Evolutionary conservation across 2,113 vertebrate species (phyloP).

Genomic region (Panthera uncia): DNA sequence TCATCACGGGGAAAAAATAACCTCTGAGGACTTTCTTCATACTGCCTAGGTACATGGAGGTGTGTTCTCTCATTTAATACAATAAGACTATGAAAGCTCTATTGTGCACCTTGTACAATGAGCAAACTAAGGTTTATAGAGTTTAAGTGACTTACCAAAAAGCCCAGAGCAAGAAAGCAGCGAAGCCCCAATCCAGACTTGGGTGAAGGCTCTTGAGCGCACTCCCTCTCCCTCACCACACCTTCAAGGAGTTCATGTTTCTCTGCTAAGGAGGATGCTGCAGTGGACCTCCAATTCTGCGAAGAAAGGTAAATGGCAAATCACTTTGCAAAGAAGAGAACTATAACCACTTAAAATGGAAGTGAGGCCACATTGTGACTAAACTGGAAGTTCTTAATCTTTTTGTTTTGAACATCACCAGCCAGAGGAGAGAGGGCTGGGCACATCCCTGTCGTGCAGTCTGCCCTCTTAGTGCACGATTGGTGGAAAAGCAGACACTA

Average conservation of each 20-base stretch:
- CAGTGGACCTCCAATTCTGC: fast-evolving
- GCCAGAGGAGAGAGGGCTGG: background rate
- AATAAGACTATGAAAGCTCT: background rate
- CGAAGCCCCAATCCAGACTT: background rate
- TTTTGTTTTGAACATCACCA: background rate
- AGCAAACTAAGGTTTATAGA: background rate
- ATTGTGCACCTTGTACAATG: background rate
- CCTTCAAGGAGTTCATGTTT: background rate
- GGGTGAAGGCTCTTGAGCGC: background rate
- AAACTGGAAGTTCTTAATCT: background rate
- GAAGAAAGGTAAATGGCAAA: background rate
- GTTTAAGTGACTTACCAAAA: background rate
- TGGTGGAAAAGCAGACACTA: background rate
- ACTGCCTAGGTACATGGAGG: background rate
- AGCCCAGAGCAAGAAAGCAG: background rate
- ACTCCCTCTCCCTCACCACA: background rate
- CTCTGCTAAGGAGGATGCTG: background rate
- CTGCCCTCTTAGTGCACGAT: background rate
- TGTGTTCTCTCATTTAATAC: background rate
- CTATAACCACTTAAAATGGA: background rate
- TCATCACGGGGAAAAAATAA: background rate
- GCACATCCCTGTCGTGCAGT: background rate
- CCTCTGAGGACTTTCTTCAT: background rate
- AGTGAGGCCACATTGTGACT: background rate
- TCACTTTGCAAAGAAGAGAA: background rate